Evolutionary conservation across 1,140 invertebrate species (phyloP), one percentile per base, ranked within the genome.

Genomic region (Maniola jurtina): DNA sequence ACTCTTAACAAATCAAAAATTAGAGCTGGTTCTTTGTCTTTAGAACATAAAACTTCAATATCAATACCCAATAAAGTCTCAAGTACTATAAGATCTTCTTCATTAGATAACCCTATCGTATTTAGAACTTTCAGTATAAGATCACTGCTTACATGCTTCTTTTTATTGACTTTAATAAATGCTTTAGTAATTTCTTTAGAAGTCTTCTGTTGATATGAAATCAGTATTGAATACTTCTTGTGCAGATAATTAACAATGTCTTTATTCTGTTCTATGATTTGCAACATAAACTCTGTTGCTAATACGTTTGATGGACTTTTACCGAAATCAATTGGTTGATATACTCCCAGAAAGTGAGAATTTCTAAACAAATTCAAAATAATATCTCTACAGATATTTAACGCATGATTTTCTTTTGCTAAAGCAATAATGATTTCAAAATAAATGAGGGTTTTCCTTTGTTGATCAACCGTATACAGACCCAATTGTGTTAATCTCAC

Each of bases 271-370:
- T 71, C 76, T 15, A 91, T 73, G 25, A 92, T 70, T 59, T 92
- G 72, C 16, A 92, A 61, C 15, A 94, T 66, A 66, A 91, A 89
- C 55, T 83, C 73, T 0, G 92, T 93, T 2, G 91, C 74, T 57
- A 89, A 73, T 67, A 84, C 79, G 69, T 82, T 78, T 10, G 76
- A 78, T 55, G 85, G 75, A 40, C 80, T 79, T 73, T 91, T 90
- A 40, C 78, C 73, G 0, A 66, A 69, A 68, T 90, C 75, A 15
- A 92, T 70, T 33, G 92, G 88, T 62, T 89, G 89, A 72, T 93
- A 94, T 74, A 92, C 91, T 72, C 92, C 86, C 5, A 94, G 71
- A 54, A 94, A 70, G 63, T 90, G 79, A 33, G 91, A 88, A 82
- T 94, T 91, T 68, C 88, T 91, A 14, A 93, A 91, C 58, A 93